Percentiles rank a stretch among this genome's conserved stretches.
phyloP scores from a whole-genome alignment of 1,140 invertebrate genomes.

The Drosophila suzukii region DNA sequence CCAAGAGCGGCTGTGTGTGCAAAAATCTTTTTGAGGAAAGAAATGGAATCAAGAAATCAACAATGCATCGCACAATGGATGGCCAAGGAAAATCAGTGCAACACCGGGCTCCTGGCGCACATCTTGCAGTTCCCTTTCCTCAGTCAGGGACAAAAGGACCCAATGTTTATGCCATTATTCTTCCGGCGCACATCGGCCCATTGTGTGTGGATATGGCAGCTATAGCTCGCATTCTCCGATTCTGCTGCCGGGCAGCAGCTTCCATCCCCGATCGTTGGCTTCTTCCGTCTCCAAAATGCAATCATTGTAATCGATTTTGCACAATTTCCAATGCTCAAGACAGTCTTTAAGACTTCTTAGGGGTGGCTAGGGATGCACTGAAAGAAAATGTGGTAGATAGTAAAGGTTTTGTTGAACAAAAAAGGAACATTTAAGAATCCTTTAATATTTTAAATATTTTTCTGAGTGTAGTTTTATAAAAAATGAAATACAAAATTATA shows the following conservation, averaged over 20 bases:
- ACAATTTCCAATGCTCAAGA: constrained; percentile 81
- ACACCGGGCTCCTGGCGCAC: constrained; percentile 65
- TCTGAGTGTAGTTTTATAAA: too few species aligned
- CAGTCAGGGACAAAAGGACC: constrained; percentile 28
- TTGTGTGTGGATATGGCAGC: constrained; percentile 46
- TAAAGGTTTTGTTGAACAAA: neutral
- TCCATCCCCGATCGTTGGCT: constrained; percentile 51
- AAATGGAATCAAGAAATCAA: constrained; percentile 75
- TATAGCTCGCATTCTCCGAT: constrained; percentile 19
- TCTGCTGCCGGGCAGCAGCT: constrained; percentile 42
- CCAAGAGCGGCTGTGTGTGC: constrained; percentile 47
- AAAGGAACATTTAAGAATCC: neutral
- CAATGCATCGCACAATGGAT: constrained; percentile 62
- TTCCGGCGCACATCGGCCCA: constrained; percentile 68
- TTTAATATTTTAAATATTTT: neutral
- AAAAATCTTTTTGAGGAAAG: constrained; percentile 52
- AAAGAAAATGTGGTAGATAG: neutral
- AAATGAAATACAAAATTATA: too few species aligned
- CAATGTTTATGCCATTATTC: constrained; percentile 81
- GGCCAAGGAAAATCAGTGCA: constrained; percentile 70
- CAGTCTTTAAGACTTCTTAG: constrained; percentile 51
- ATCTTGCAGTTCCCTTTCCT: constrained; percentile 55
- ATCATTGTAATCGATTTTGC: constrained; percentile 83
- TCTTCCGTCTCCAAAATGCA: constrained; percentile 80
- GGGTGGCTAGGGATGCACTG: constrained; percentile 53